phyloP scores from a whole-genome alignment of 2,797 vertebrate genomes.

The Echiichthys vipera region DNA sequence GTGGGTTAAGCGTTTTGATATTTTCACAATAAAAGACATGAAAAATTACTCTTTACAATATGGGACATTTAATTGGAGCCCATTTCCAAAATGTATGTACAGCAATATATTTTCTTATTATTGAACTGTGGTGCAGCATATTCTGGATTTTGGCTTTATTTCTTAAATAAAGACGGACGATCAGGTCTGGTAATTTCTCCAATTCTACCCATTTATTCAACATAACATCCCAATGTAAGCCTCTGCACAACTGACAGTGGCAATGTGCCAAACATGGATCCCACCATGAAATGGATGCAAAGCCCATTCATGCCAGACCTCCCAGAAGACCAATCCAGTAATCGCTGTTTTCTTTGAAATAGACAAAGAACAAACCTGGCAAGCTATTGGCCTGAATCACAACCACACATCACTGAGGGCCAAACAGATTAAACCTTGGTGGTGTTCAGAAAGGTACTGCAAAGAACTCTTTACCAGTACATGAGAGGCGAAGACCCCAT shows the following conservation, averaged over 20 bases:
- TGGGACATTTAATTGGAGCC: too few relatives aligned
- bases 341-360: constrained; percentile 71
- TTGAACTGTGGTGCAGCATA: neutral
- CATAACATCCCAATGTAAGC: constrained; percentile 14
- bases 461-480: constrained; percentile 36
- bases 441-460: constrained; percentile 44
- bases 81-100: neutral
- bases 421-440: constrained; percentile 54
- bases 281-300: constrained; percentile 32
- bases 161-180: constrained; percentile 5
- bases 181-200: constrained; percentile 7
- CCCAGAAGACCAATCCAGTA: constrained; percentile 72
- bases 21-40: too few relatives aligned
- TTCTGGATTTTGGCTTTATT: neutral
- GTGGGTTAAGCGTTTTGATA: too few relatives aligned
- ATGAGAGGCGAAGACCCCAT: constrained; percentile 38
- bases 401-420: constrained; percentile 56
- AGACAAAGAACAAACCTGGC: constrained; percentile 66
- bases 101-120: neutral
- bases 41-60: too few relatives aligned
- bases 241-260: constrained; percentile 28
- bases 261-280: constrained; percentile 44
- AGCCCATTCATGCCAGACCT: constrained; percentile 67
- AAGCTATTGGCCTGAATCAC: constrained; percentile 38
- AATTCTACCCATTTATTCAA: constrained; percentile 30